Evolutionary conservation across 2,797 vertebrate genomes (phyloP).

Genomic region (Enteromius radiatus): DNA sequence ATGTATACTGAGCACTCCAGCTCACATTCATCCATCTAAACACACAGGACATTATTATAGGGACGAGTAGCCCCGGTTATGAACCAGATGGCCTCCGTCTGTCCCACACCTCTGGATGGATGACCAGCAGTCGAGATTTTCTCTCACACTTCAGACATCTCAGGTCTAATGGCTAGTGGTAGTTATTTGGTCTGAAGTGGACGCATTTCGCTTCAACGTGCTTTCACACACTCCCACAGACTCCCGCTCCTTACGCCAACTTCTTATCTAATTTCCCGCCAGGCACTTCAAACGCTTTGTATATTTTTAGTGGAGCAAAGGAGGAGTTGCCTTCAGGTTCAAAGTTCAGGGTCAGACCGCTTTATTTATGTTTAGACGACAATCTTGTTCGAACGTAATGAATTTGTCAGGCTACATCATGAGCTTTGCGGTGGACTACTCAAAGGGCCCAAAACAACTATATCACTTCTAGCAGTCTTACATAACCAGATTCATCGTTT

Average conservation of each 20-base stretch:
- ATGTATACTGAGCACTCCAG: constrained; percentile 39
- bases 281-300: constrained; percentile 57
- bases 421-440: constrained; percentile 1
- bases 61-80: constrained; percentile 31
- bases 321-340: constrained; percentile 54
- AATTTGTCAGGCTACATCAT: constrained; percentile 46
- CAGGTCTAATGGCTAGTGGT: constrained; percentile 54
- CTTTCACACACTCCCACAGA: constrained; percentile 52
- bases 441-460: constrained; percentile 24
- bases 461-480: constrained; percentile 36
- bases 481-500: constrained; percentile 36
- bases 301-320: constrained; percentile 51
- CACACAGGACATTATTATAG: constrained; percentile 46
- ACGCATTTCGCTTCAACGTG: constrained; percentile 47
- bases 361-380: constrained; percentile 62
- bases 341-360: constrained; percentile 59
- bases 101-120: constrained; percentile 57
- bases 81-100: constrained; percentile 65
- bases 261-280: constrained; percentile 56
- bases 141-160: constrained; percentile 49
- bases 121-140: constrained; percentile 42
- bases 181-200: constrained; percentile 43
- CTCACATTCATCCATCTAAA: constrained; percentile 43
- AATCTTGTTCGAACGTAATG: constrained; percentile 44
- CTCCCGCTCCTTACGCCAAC: constrained; percentile 34